Percentiles rank a stretch among this genome's conserved stretches.
phyloP scores from a whole-genome alignment of 2,888 invertebrate genomes.

The Archaeoteleia sp. region DNA sequence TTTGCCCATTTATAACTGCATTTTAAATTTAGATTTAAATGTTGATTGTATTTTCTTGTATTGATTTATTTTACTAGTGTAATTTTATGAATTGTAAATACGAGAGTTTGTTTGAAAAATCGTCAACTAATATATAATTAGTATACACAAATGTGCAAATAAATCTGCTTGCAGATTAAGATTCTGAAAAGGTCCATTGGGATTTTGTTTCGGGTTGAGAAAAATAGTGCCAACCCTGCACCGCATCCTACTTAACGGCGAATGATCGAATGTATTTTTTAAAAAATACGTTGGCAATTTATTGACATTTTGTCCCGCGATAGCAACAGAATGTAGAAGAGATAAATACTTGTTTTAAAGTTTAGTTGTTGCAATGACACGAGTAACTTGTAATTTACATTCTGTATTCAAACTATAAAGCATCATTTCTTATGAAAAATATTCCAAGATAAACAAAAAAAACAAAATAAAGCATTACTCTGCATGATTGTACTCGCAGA shows the following conservation, averaged over 20 bases:
- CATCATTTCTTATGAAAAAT: constrained; percentile 18
- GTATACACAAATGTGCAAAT: no score
- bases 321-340: constrained; percentile 22
- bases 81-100: no score
- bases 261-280: constrained; percentile 53
- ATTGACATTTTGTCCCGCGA: no score
- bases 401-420: constrained; percentile 33
- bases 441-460: constrained; percentile 9
- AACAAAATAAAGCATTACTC: constrained; percentile 19
- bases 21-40: no score
- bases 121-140: no score
- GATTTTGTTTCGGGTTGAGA: no score
- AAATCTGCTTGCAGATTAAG: no score
- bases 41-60: no score
- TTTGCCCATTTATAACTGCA: no score
- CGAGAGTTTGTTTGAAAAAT: no score
- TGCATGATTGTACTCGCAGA: constrained; percentile 50
- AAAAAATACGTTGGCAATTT: constrained; percentile 50
- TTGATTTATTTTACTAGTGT: no score
- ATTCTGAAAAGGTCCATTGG: no score
- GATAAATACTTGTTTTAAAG: constrained; percentile 49
- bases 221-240: constrained; percentile 32
- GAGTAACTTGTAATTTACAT: constrained; percentile 17
- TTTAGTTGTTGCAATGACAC: constrained; percentile 27
- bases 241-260: constrained; percentile 26